Base-by-base conservation (phyloP, 1,140 invertebrate species). In the Danaus melanippus region DNA sequence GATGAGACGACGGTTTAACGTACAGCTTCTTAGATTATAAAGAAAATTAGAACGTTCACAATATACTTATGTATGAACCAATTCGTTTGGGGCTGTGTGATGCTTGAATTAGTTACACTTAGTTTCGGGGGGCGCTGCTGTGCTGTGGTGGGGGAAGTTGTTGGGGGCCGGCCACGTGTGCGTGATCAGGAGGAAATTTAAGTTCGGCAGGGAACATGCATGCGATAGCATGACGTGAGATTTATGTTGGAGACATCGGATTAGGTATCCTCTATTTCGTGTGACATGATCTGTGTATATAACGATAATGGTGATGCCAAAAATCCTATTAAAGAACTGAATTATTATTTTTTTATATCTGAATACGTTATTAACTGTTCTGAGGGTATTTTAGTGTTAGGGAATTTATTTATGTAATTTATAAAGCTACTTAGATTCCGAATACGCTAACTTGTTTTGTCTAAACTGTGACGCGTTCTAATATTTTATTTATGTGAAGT, bases 311-410 rank as follows among this genome's bases (percentile, higher is more conserved):
- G 83, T 80, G 80, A 81, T 83, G 82, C 85, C 84, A 84, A 86
- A 83, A 84, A 87, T 85, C 79, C 79, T 87, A 83, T 82, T 87
- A 87, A 88, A 88, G 87, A 88, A 88, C 87, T 88, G 87, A 88
- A 86, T 87, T 87, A 32, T 32, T 21, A 21, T 32, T 32, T 32
- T 32, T 32, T 32, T 32, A 86, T 87, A 79, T 87, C 87, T 86
- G 57, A 64, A 69, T 69, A 84, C 79, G 80, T 56, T 84, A 83
- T 83, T 86, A 81, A 85, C 68, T 79, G 85, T 84, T 84, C 83
- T 85, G 85, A 87, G 84, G 84, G 83, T 88, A 86, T 80, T 77
- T 32, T 86, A 85, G 82, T 75, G 62, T 60, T 82, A 83, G 83
- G 76, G 64, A 63, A 56, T 74, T 81, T 76, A 82, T 82, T 82